These are phyloP conservation scores for Agrotis clavis DNA, from an alignment of 2,888 invertebrate species.

Conservation along the genomic window DNA sequence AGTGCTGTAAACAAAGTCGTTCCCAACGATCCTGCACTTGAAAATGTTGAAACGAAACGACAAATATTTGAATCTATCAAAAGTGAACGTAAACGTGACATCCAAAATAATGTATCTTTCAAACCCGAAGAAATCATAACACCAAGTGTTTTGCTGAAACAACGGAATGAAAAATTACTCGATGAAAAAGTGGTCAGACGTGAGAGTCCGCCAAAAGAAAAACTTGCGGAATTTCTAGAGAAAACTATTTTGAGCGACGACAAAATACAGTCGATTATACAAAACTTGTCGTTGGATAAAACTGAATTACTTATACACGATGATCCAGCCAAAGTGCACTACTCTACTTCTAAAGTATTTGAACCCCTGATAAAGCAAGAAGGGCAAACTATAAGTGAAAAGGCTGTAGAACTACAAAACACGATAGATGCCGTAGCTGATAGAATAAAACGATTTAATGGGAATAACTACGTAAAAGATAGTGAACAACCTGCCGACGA, in stretches of 20 bases:
- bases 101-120: constrained; percentile 28
- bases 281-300: constrained; percentile 85
- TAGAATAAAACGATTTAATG: constrained; percentile 73
- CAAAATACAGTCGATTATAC: constrained; percentile 87
- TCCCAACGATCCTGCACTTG: constrained; percentile 20
- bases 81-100: constrained; percentile 16
- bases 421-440: constrained; percentile 78
- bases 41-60: constrained; percentile 35
- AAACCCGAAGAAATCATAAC: constrained; percentile 63
- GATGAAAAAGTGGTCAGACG: constrained; percentile 73
- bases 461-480: constrained; percentile 56
- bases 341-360: constrained; percentile 61
- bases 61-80: constrained; percentile 35
- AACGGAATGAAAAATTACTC: constrained; percentile 69
- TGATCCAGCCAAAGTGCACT: constrained; percentile 60
- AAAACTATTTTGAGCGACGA: constrained; percentile 87
- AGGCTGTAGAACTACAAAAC: constrained; percentile 72
- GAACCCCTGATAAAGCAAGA: constrained; percentile 65
- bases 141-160: constrained; percentile 72
- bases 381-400: constrained; percentile 71
- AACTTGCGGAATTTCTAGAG: constrained; percentile 85
- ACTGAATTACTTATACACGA: constrained; percentile 70
- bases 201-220: constrained; percentile 87
- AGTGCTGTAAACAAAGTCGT: constrained; percentile 14
- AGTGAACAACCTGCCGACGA: constrained; percentile 47